A percentile compares a stretch with the other conserved stretches of the same genome.
These are phyloP conservation scores for Nettapus auritus DNA, from an alignment of 2,113 vertebrate genomes.

Conservation along the genomic window DNA sequence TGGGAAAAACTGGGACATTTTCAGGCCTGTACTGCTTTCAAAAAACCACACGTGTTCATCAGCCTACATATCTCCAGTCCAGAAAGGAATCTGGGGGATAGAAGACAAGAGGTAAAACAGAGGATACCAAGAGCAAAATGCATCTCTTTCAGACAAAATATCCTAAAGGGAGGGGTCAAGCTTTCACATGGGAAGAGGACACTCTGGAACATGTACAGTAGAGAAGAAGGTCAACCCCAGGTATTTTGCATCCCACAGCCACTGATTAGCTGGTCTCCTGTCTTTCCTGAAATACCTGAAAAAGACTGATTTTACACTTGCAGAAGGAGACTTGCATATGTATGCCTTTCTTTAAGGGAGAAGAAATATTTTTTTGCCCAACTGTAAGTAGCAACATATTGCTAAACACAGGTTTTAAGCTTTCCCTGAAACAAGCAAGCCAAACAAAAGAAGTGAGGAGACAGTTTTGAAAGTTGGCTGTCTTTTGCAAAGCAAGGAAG, in stretches of 20 bases:
- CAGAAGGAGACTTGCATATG: not conserved
- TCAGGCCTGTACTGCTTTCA: slow-evolving; percentile 20
- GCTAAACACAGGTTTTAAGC: not conserved
- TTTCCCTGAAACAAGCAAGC: not conserved
- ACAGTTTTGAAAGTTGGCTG: not conserved
- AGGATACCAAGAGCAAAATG: not conserved
- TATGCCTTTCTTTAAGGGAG: not conserved
- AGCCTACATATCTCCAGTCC: not conserved
- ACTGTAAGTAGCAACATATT: not conserved
- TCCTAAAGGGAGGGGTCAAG: not conserved
- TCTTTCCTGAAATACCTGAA: not conserved
- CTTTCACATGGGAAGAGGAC: not conserved
- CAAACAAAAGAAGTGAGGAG: not conserved
- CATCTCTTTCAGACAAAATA: not conserved
- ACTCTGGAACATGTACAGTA: not conserved
- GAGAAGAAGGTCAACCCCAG: not conserved
- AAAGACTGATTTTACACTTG: not conserved
- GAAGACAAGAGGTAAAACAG: not conserved
- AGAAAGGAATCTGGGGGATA: not conserved
- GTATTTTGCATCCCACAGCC: not conserved
- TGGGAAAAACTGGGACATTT: slow-evolving; percentile 60
- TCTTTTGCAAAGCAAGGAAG: not conserved
- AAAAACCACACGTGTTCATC: slow-evolving; percentile 29
- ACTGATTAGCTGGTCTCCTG: not conserved
- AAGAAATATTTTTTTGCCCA: not conserved